Evolutionary conservation across 2,888 invertebrate species (phyloP), one percentile per base, ranked within the genome.

Genomic region (Tetrapedia diversipes): DNA sequence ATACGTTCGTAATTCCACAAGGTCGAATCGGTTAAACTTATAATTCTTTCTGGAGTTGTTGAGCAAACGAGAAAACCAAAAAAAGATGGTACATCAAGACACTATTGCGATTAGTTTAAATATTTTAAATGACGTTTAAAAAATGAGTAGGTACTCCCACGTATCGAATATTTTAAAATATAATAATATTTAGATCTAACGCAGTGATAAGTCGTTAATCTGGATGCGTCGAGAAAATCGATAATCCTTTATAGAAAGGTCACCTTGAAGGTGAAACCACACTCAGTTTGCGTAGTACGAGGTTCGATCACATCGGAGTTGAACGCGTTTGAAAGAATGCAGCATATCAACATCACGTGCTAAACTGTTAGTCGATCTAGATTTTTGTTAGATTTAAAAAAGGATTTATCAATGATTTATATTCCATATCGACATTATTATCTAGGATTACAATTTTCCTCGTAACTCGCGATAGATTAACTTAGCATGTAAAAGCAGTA

Each of bases 221-320:
- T 64, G 19, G 45, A 41, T 22, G 43, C 49, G 67, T 32, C 16
- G 19, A 49, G 56, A 49, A 70, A 67, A 76, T 76, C 76, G 61
- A 81, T 75, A 73, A 43, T 64, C n/a, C 57, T 34, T 41, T 56
- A 61, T 66, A 56, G 57, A 53, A 67, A 57, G 76, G 82, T 82
- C 79, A 81, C 82, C 77, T 81, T 81, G 80, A 79, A 59, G 27
- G 59, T 10, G 59, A 71, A 43, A 63, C 24, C 27, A 43, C 60
- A 11, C n/a, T 45, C 19, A 32, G n/a, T 16, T 59, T 32, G 60
- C 27, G 34, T 22, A 41, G 19, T 53, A 16, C 10, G 59, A 32
- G 59, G 14, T 68, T 47, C 60, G 29, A 39, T 67, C 43, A n/a
- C 11, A n/a, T 47, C 22, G 37, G 11, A 37, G 32, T 16, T 37